These are phyloP conservation scores for Puffinus mauretanicus DNA, from an alignment of 2,113 vertebrate genomes.

Conservation along the genomic window DNA sequence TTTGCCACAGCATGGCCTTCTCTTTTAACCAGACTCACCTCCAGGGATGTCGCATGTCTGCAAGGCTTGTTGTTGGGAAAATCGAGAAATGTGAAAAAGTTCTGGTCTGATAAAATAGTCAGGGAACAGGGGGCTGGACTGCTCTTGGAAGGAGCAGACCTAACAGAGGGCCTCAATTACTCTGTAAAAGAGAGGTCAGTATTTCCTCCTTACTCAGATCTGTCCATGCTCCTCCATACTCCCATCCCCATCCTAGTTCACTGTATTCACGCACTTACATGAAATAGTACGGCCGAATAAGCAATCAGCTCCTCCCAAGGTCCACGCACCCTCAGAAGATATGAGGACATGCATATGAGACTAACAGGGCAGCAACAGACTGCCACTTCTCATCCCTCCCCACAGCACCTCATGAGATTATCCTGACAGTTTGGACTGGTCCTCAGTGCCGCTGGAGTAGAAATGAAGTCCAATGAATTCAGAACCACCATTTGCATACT, in stretches of 20 bases:
- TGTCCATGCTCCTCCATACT: background rate
- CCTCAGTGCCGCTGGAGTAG: background rate
- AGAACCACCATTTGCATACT: background rate
- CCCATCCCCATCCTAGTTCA: background rate
- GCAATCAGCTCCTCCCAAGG: background rate
- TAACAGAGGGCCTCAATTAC: background rate
- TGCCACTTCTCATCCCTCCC: background rate
- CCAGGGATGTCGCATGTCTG: background rate
- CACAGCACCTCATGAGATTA: background rate
- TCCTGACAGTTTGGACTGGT: background rate
- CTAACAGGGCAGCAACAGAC: background rate
- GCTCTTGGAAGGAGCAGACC: background rate
- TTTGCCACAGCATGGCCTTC: background rate
- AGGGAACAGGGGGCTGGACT: background rate
- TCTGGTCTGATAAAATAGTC: background rate
- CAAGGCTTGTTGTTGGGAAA: background rate
- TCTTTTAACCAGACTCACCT: background rate
- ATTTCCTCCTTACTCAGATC: background rate
- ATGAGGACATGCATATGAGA: accelerated
- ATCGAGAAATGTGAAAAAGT: background rate
- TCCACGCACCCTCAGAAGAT: background rate
- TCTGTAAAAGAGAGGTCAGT: background rate
- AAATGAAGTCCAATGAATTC: background rate
- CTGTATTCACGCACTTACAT: background rate
- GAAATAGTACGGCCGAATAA: background rate